Percentiles rank a stretch among this genome's conserved stretches.
phyloP scores from a whole-genome alignment of 2,888 invertebrate species.

The Amiota communis region DNA sequence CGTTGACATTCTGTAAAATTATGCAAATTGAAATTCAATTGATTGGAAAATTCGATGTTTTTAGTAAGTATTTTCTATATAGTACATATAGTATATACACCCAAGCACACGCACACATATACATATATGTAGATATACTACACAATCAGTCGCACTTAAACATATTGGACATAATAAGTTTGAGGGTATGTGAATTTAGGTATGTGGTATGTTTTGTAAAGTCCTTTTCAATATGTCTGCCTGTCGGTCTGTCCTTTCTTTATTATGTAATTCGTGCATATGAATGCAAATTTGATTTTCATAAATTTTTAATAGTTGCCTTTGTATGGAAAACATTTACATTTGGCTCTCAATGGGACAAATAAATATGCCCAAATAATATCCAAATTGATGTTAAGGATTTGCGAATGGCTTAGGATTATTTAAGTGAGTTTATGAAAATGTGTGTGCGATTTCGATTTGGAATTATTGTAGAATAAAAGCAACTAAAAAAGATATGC shows the following conservation, averaged over 20 bases:
- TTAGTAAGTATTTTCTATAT: conserved; percentile 23
- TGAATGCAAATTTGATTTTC: conserved; percentile 42
- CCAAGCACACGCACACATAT: conserved; percentile 16
- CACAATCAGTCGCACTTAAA: conserved; percentile 31
- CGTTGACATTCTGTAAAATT: conserved; percentile 62
- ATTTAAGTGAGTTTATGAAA: not conserved
- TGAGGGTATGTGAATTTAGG: conserved; percentile 27
- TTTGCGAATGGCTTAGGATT: not conserved
- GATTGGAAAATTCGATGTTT: conserved; percentile 61
- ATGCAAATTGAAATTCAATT: conserved; percentile 66
- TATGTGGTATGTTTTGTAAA: not conserved
- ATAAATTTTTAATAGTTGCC: conserved; percentile 46
- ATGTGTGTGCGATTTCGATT: not conserved
- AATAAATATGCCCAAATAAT: not conserved
- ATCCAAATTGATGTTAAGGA: not conserved
- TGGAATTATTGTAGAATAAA: conserved; percentile 12
- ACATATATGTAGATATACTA: too few relatives aligned
- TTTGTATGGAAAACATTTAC: conserved; percentile 7
- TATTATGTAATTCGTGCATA: conserved; percentile 36
- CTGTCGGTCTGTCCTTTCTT: conserved; percentile 21
- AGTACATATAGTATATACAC: conserved; percentile 17
- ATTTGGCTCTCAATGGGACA: not conserved
- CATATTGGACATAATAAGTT: not conserved
- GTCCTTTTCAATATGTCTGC: conserved; percentile 53
- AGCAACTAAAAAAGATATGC: too few relatives aligned